Percentiles rank a stretch among this genome's conserved stretches.
These are phyloP conservation scores for Plecotus auritus DNA, from an alignment of 2,113 vertebrate genomes.

Conservation along the genomic window DNA sequence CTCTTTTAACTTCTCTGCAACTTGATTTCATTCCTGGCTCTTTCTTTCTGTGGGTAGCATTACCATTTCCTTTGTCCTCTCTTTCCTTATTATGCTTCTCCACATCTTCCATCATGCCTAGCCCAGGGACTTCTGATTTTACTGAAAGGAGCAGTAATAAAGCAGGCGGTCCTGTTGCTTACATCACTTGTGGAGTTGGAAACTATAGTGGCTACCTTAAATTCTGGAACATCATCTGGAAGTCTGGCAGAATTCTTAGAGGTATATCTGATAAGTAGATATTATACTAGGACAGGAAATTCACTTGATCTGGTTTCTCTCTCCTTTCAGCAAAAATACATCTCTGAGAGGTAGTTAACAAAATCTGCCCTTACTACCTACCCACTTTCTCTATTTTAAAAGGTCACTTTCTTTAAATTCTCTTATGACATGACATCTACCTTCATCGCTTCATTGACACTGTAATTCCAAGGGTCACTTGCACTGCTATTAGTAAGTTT, in stretches of 20 bases:
- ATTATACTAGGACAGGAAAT: background rate
- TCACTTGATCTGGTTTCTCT: background rate
- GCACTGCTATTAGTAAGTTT: background rate
- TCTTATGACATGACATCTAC: background rate
- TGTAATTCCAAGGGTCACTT: background rate
- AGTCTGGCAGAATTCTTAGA: background rate
- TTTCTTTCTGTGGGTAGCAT: background rate
- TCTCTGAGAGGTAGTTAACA: background rate
- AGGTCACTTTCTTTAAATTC: background rate
- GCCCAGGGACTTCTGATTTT: background rate
- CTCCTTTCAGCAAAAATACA: background rate
- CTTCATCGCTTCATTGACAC: background rate
- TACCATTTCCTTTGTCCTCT: background rate
- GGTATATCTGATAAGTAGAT: background rate
- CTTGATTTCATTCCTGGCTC: background rate
- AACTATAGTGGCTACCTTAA: background rate
- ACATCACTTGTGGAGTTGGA: background rate
- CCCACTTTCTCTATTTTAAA: background rate
- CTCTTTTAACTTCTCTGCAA: conserved; percentile 12
- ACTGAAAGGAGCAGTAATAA: background rate
- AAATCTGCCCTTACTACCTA: background rate
- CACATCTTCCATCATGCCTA: background rate
- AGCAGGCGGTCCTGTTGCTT: background rate
- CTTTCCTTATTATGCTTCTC: background rate
- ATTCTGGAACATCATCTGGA: background rate